phyloP scores from a whole-genome alignment of 2,113 vertebrate species.

The Rhinogobius similis region DNA sequence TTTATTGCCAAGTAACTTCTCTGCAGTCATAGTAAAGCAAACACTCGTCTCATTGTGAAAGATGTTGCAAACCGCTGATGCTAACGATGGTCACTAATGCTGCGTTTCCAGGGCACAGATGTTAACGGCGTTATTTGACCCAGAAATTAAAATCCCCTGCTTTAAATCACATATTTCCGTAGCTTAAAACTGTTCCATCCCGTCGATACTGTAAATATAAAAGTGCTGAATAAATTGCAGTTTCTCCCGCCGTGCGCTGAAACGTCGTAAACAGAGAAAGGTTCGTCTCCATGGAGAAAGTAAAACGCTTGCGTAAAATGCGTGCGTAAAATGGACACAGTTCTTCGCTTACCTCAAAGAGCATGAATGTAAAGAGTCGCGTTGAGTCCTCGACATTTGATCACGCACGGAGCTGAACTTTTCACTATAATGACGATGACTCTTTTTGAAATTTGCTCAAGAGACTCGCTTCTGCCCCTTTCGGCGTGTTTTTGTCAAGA shows the following conservation, averaged over 20 bases:
- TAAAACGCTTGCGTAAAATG: constrained; percentile 1
- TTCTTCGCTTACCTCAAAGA: constrained; percentile 9
- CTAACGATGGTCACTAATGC: constrained; percentile 26
- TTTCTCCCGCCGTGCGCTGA: background rate
- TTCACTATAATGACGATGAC: constrained; percentile 38
- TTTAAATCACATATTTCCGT: background rate
- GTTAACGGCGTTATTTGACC: constrained; percentile 19
- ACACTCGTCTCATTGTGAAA: background rate
- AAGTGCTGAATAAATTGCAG: background rate
- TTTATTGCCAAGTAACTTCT: background rate
- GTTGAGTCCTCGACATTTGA: background rate
- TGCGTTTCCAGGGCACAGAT: constrained; percentile 1
- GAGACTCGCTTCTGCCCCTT: constrained; percentile 32
- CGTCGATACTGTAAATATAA: background rate
- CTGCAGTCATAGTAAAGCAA: background rate
- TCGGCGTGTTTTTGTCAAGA: constrained; percentile 18
- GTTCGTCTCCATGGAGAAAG: constrained; percentile 24
- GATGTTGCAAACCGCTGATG: constrained; percentile 32
- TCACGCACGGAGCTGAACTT: constrained; percentile 24
- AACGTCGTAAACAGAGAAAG: background rate
- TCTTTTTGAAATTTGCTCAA: constrained; percentile 19
- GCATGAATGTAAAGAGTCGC: background rate
- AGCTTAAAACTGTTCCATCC: fast-evolving
- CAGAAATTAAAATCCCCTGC: background rate
- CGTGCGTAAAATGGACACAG: background rate